phyloP scores from a whole-genome alignment of 2,113 vertebrate species.

The Collichthys lucidus region DNA sequence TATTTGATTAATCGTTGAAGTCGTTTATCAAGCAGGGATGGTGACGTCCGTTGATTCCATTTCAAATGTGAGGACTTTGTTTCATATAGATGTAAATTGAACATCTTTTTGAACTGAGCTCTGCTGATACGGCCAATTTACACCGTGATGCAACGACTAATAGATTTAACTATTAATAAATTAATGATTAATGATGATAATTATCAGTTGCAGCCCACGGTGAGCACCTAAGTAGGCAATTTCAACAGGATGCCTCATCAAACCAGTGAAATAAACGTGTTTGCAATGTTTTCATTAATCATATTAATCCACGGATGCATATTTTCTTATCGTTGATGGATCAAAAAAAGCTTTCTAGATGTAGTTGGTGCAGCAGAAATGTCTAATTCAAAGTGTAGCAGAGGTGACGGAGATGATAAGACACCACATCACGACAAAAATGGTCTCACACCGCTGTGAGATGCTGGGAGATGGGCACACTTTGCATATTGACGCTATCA shows the following conservation, averaged over 20 bases:
- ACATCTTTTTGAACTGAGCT: not conserved
- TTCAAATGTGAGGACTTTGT: not conserved
- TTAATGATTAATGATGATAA: not conserved
- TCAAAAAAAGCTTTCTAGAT: not conserved
- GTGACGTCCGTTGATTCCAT: not conserved
- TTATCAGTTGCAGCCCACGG: not conserved
- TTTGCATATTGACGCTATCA: conserved; percentile 33
- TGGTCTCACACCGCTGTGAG: not conserved
- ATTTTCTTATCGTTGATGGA: not conserved
- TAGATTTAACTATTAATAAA: not conserved
- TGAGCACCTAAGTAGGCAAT: not conserved
- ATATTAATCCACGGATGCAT: not conserved
- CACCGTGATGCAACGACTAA: too few species aligned
- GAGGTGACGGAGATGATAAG: not conserved
- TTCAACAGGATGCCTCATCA: too few species aligned
- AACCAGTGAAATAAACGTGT: too few species aligned
- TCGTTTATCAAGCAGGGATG: too few species aligned
- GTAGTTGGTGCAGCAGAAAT: not conserved
- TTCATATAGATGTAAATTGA: not conserved
- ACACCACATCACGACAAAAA: not conserved
- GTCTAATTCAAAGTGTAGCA: not conserved
- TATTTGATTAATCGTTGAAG: too few species aligned
- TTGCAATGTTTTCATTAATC: not conserved
- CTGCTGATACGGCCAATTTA: too few species aligned
- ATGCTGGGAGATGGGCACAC: not conserved